A percentile compares a stretch with the other conserved stretches of the same genome.
Evolutionary conservation across 1,140 invertebrate species (phyloP).

Genomic region (Drosophila grimshawi): DNA sequence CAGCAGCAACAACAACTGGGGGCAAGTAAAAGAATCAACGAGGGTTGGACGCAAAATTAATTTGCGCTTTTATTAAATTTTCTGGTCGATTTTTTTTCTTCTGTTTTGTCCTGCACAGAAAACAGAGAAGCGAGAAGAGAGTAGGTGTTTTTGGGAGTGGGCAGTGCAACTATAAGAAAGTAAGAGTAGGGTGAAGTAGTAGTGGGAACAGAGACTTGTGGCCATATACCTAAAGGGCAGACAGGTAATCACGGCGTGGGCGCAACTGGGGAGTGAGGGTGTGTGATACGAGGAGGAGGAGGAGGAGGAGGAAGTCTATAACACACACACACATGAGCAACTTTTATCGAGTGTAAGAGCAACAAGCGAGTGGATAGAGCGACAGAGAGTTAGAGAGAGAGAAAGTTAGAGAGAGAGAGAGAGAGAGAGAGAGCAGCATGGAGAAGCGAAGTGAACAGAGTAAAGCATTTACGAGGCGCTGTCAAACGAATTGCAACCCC

Average conservation of each 20-base stretch:
- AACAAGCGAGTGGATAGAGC: constrained; percentile 56
- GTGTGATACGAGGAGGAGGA: too few species aligned
- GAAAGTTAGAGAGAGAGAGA: constrained; percentile 6
- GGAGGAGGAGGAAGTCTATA: not conserved
- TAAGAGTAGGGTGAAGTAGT: not conserved
- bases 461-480: constrained; percentile 47
- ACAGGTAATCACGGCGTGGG: constrained; percentile 67
- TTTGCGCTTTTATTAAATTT: constrained; percentile 82
- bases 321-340: constrained; percentile 53
- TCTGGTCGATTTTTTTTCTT: constrained; percentile 37
- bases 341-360: constrained; percentile 75
- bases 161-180: not conserved
- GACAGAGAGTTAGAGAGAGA: too few species aligned
- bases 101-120: constrained; percentile 12
- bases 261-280: too few species aligned
- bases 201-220: not conserved
- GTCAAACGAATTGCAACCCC: constrained; percentile 75
- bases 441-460: too few species aligned
- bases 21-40: constrained; percentile 37
- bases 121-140: not conserved
- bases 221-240: constrained; percentile 13
- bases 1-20: constrained; percentile 17
- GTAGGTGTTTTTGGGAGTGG: not conserved
- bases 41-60: constrained; percentile 80
- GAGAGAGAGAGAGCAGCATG: too few species aligned